Conservation (phyloP, 53 echinoderm and acorn worm species). For the Patiria pectinifera region DNA sequence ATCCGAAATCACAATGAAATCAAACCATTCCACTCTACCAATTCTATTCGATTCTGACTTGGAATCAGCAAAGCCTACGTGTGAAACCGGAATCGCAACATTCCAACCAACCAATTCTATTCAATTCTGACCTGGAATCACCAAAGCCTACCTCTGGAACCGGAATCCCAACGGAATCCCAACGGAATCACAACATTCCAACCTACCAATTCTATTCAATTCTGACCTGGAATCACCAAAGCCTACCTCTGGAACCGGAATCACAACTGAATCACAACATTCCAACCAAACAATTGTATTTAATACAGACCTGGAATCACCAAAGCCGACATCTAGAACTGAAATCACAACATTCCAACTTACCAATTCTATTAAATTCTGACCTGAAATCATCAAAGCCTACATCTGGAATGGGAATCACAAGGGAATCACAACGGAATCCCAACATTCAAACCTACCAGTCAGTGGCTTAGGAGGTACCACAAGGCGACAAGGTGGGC, state of each 20-base stretch:
- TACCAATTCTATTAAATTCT: constrained; percentile 51
- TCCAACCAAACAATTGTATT: too few relatives aligned
- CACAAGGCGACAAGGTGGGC: constrained; percentile 72
- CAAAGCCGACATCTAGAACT: not conserved
- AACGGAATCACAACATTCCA: too few relatives aligned
- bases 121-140: not conserved
- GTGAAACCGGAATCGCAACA: too few relatives aligned
- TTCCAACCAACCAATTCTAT: too few relatives aligned
- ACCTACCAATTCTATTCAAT: too few relatives aligned
- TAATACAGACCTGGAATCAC: not conserved
- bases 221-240: not conserved
- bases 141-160: not conserved
- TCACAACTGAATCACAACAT: not conserved
- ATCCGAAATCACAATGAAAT: not conserved
- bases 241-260: not conserved
- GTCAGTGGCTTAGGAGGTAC: constrained; percentile 64
- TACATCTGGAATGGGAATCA: too few relatives aligned
- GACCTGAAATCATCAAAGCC: too few relatives aligned
- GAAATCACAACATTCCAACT: not conserved
- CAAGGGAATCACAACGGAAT: too few relatives aligned
- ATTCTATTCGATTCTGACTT: too few relatives aligned
- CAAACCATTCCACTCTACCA: not conserved
- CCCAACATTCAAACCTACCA: constrained; percentile 42
- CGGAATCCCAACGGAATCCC: not conserved
- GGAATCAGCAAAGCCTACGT: too few relatives aligned